Evolutionary conservation across 2,888 invertebrate genomes (phyloP), one percentile per base, ranked within the genome.

Genomic region (Eupithecia vulgata): DNA sequence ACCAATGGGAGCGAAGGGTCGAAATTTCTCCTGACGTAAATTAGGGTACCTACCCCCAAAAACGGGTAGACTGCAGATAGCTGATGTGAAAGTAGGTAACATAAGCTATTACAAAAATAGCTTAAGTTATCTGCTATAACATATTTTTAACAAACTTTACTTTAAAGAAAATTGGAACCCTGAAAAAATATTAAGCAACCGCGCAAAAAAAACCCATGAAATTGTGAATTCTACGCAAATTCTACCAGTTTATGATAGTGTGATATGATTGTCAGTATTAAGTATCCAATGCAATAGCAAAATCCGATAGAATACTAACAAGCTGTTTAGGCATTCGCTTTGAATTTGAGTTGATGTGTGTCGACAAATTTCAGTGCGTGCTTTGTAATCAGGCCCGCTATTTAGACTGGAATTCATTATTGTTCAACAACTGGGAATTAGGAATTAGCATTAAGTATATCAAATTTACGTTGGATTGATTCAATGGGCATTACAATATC

Each of bases 311-410:
- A 21, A 64, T 37, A 15, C 12, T 13, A 40, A 25, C 37, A 65
- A 2, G 40, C 65, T 64, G 40, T 42, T 65, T 73, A 25, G 34
- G 45, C 21, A 70, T 71, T 45, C 71, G 0, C 59, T 68, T 68
- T 74, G 59, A 48, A 68, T 64, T 65, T 30, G 62, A 30, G 65
- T 42, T 68, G 67, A 69, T 69, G 40, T 73, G 52, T 59, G 12
- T 40, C 62, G 40, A 59, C 65, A 68, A 40, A 40, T 45, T 70
- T 61, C 52, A 25, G 48, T n/a, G 62, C 35, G 45, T 64, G 57
- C 73, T 67, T 70, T 57, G 70, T 67, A 70, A 67, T 64, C 52
- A 67, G 52, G 57, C 64, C 42, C 59, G 21, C 64, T 68, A 57
- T 73, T 65, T 72, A 13, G 62, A 62, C 8, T 59, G 25, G 57